Conservation (phyloP, 2,113 vertebrate genomes). For the Sinosuthora webbiana region DNA sequence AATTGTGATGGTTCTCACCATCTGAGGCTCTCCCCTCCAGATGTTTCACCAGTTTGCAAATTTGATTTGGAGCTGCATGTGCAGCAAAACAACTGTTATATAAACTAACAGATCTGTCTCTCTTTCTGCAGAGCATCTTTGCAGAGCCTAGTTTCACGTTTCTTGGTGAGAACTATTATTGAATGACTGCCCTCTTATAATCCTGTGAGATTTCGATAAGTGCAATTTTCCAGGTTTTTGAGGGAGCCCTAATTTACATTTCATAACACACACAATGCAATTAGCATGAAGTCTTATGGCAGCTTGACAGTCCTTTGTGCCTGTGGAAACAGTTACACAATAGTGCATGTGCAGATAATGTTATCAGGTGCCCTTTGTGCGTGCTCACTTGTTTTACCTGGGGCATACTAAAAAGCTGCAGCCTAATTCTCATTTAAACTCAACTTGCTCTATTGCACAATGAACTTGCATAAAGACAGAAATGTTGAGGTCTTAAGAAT, state of each 20-base stretch:
- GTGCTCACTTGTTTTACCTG: neutral
- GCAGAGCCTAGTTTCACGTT: neutral
- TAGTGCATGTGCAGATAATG: neutral
- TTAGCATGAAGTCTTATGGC: slow-evolving; percentile 7
- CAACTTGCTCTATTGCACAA: neutral
- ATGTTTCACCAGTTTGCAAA: slow-evolving; percentile 5
- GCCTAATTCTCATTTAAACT: neutral
- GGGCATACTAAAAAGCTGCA: slow-evolving; percentile 2
- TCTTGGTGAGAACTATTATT: neutral
- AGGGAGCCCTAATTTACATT: slow-evolving; percentile 27
- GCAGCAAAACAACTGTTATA: neutral
- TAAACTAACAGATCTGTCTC: neutral
- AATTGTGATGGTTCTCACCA: neutral
- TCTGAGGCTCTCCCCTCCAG: slow-evolving; percentile 18
- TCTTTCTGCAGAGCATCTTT: neutral
- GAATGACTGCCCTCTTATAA: neutral
- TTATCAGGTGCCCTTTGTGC: neutral
- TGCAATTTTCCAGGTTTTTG: neutral
- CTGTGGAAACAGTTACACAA: slow-evolving; percentile 16
- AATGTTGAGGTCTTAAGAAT: neutral
- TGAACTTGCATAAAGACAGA: neutral
- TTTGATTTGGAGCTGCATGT: neutral
- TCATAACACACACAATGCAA: neutral
- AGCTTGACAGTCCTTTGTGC: slow-evolving; percentile 32
- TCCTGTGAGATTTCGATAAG: slow-evolving; percentile 1